These are phyloP conservation scores for Polia nebulosa DNA, from an alignment of 2,888 invertebrate species.

Conservation along the genomic window DNA sequence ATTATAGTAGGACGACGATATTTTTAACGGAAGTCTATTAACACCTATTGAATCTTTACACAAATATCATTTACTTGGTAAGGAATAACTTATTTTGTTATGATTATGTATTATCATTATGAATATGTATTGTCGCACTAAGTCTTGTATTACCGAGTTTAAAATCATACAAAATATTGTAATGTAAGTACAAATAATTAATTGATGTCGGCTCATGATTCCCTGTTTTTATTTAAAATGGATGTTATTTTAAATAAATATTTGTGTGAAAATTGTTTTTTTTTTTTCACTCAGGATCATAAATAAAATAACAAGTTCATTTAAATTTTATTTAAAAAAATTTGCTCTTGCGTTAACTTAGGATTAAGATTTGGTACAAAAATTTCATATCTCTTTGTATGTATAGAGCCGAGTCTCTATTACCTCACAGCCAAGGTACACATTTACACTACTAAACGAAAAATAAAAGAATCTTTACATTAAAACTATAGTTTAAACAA, in stretches of 20 bases:
- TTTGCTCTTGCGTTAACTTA: slow-evolving; percentile 71
- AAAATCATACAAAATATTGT: slow-evolving; percentile 43
- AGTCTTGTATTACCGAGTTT: slow-evolving; percentile 37
- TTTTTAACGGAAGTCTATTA: slow-evolving; percentile 18
- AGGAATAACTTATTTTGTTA: slow-evolving; percentile 48
- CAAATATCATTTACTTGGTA: slow-evolving; percentile 26
- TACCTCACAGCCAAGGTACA: slow-evolving; percentile 84
- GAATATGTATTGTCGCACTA: slow-evolving; percentile 32
- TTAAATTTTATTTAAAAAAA: slow-evolving; percentile 74
- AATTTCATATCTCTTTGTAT: slow-evolving; percentile 69
- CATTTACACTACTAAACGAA: slow-evolving; percentile 67
- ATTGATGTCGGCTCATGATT: slow-evolving; percentile 59
- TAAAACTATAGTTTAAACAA: slow-evolving; percentile 68
- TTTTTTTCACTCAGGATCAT: slow-evolving; percentile 58
- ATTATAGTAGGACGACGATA: slow-evolving; percentile 19
- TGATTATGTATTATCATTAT: slow-evolving; percentile 22
- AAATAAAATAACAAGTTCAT: slow-evolving; percentile 41
- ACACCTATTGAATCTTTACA: slow-evolving; percentile 12
- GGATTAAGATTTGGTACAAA: slow-evolving; percentile 78
- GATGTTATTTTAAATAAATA: slow-evolving; percentile 69
- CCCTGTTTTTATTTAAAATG: slow-evolving; percentile 61
- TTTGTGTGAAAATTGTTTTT: slow-evolving; percentile 74
- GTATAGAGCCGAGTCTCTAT: slow-evolving; percentile 74
- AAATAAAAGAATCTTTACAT: slow-evolving; percentile 60
- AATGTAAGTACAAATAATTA: slow-evolving; percentile 57